Evolutionary conservation across 2,113 vertebrate genomes (phyloP), one percentile per base, ranked within the genome.

Genomic region (Cricetomys ansorgei): DNA sequence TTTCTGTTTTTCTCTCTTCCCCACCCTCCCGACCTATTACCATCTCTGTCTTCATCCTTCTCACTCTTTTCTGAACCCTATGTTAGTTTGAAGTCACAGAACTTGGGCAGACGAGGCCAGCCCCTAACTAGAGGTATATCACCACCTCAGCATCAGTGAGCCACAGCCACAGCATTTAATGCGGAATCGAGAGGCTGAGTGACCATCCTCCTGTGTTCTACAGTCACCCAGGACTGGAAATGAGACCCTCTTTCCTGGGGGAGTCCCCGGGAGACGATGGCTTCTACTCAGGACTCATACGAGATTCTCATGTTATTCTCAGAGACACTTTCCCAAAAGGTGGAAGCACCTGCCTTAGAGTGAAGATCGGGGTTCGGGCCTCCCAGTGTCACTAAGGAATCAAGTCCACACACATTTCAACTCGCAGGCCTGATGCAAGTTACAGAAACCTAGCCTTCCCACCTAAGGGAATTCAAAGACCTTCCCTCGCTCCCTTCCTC

Each of bases 261-360:
- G 59, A 16, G 5, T 25, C 16, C 0, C 1, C 0, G 12, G n/a
- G 23, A 90, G 6, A 55, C 0, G 21, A 62, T n/a, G 19, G 65
- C 27, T 9, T 9, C 16, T 62, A 40, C 37, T 73, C 27, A 45
- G 57, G 27, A 19, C 59, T 79, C 59, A 84, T 48, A 53, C 21
- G 2, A 53, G 1, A 21, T 16, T 53, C 65, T 70, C 21, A 15
- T 11, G 65, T 16, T 9, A 7, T 86, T 19, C 17, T 13, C 53
- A 21, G 34, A 55, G 37, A 62, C 21, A 59, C 27, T 34, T 25
- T 5, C 16, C 9, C 29, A 10, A 73, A 5, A 40, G 43, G 69
- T 34, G 43, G 53, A 73, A 59, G 62, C 17, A 59, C 2, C n/a
- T 37, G 7, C 4, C n/a, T 21, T 21, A 72, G 1, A 15, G 43